Evolutionary conservation across 1,140 invertebrate genomes (phyloP).

Genomic region (Bombus picipes): DNA sequence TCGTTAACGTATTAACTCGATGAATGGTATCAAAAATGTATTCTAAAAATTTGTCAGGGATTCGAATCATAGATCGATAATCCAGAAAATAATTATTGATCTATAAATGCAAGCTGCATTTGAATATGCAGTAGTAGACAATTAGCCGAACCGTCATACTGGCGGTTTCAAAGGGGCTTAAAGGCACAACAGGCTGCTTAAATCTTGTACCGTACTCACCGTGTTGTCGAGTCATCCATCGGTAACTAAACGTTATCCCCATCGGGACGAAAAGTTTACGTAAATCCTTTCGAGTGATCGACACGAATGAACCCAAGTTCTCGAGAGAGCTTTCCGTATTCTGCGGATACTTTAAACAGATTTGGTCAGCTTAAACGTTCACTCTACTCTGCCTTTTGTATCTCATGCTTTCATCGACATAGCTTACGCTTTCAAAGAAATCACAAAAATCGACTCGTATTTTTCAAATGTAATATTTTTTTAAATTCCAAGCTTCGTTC

Average conservation of each 20-base stretch:
- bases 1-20: too few relatives aligned
- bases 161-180: constrained; percentile 47
- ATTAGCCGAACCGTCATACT: constrained; percentile 57
- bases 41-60: background rate
- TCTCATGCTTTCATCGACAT: too few relatives aligned
- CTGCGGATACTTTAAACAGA: constrained; percentile 47
- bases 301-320: background rate
- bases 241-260: constrained; percentile 57
- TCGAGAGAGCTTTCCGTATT: background rate
- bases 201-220: constrained; percentile 41
- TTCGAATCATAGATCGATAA: constrained; percentile 26
- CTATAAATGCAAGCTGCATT: constrained; percentile 44
- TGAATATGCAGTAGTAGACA: constrained; percentile 55
- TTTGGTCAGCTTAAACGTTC: constrained; percentile 53
- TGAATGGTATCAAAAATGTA: too few relatives aligned
- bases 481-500: background rate
- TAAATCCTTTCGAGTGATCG: constrained; percentile 8
- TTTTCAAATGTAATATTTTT: background rate
- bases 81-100: constrained; percentile 42
- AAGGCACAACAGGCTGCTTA: constrained; percentile 49
- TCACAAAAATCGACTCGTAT: background rate
- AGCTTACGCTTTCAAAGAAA: background rate
- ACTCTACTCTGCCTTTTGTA: background rate
- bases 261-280: background rate
- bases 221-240: constrained; percentile 60